Conservation (phyloP, 2,797 vertebrate genomes). For the Trematomus bernacchii region DNA sequence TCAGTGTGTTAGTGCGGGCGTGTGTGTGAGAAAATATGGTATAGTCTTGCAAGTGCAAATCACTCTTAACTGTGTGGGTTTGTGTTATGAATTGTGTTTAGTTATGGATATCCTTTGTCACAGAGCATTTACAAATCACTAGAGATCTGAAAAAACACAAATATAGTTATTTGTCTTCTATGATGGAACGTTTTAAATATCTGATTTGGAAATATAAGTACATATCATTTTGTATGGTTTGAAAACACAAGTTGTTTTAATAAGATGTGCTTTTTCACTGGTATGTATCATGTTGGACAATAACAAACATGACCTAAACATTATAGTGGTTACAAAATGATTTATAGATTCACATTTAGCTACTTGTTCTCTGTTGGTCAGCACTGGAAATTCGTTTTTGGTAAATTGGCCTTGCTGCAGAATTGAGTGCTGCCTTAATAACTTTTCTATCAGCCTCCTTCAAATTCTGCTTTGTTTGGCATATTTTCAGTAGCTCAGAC, state of each 20-base stretch:
- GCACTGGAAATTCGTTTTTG: constrained; percentile 29
- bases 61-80: background rate
- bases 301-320: too few relatives aligned
- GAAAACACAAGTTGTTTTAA: background rate
- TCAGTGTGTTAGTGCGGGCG: constrained; percentile 24
- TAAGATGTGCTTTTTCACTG: background rate
- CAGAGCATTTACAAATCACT: background rate
- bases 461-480: background rate
- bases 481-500: background rate
- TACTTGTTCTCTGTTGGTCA: constrained; percentile 68
- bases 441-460: constrained; percentile 11
- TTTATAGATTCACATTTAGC: constrained; percentile 63
- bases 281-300: background rate
- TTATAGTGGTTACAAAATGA: too few relatives aligned
- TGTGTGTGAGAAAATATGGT: constrained; percentile 10
- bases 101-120: background rate
- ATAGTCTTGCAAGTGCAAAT: too few relatives aligned
- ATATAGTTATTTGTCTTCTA: background rate
- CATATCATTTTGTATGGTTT: background rate
- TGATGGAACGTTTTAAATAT: background rate
- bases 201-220: background rate
- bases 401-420: background rate
- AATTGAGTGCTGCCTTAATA: constrained; percentile 7
- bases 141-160: too few relatives aligned
- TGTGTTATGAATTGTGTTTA: background rate